Evolutionary conservation across 2,113 vertebrate species (phyloP), one percentile per base, ranked within the genome.

Genomic region (Columba janthina): DNA sequence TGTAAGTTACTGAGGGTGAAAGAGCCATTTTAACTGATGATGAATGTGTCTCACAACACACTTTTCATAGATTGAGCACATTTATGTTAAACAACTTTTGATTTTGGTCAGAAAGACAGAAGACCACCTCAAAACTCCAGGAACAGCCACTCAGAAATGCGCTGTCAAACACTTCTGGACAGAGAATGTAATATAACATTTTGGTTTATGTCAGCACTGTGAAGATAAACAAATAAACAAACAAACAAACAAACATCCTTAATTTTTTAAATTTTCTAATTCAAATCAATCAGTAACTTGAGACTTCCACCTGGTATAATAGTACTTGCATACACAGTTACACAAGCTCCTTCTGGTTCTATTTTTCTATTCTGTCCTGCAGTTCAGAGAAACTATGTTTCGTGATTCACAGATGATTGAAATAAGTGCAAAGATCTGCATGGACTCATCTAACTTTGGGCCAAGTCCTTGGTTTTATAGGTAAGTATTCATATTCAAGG

Each of bases 131-230:
- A 64, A 48, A 85, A 44, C 11, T 86, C 10, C 31, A 19, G 5
- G 1, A 72, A 2, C 5, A 78, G 1, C 26, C 25, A 32, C 9
- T 2, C 4, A 60, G 38, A 76, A 76, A 54, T 19, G 6, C 2
- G 3, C 13, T 79, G 15, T 56, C 18, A 60, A 58, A 17, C 1
- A 0, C 15, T 28, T 64, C 9, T 48, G 31, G 16, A 44, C 11
- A 28, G 1, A 9, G 25, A 67, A 50, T 40, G 9, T 77, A 61
- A 82, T 34, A 10, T 57, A 11, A 28, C 7, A 22, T 18, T 36
- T 62, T 10, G 44, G 67, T 85, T 82, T 36, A 46, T 24, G 9
- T 17, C 19, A 58, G 8, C 11, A 31, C 6, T 12, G 5, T 71
- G 42, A 75, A 91, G 74, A 12, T 19, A 62, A 64, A 31, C 15